Conservation (phyloP, 2,113 vertebrate species). For the Serinus canaria region DNA sequence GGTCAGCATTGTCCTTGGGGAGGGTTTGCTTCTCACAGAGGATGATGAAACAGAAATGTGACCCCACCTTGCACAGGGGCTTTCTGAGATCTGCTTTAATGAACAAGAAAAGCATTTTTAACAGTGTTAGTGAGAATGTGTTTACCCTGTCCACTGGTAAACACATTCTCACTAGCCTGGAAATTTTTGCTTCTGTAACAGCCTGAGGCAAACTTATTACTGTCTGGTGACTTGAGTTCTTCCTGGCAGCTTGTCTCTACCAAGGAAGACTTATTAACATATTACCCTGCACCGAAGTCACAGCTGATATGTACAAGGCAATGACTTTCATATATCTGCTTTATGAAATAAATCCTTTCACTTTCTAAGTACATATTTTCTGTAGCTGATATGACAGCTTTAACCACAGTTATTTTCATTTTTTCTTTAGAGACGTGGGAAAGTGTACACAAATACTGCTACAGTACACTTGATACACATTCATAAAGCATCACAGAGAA, state of each 20-base stretch:
- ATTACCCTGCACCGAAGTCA: background rate
- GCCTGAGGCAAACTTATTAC: background rate
- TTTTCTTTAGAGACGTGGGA: background rate
- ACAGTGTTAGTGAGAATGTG: background rate
- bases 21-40: background rate
- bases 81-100: background rate
- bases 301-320: background rate
- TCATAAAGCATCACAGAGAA: background rate
- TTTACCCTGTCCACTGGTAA: background rate
- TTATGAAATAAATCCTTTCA: conserved; percentile 5
- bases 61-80: background rate
- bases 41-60: background rate
- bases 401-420: conserved; percentile 33
- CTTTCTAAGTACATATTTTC: background rate
- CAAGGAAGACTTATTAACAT: background rate
- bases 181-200: background rate
- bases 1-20: background rate
- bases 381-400: background rate
- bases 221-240: background rate
- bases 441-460: background rate
- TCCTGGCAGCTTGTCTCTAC: background rate
- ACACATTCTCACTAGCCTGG: background rate
- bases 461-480: background rate
- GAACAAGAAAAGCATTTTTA: background rate
- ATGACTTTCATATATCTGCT: background rate